These are phyloP conservation scores for Antitype chi DNA, from an alignment of 2,888 invertebrate genomes.

Conservation along the genomic window DNA sequence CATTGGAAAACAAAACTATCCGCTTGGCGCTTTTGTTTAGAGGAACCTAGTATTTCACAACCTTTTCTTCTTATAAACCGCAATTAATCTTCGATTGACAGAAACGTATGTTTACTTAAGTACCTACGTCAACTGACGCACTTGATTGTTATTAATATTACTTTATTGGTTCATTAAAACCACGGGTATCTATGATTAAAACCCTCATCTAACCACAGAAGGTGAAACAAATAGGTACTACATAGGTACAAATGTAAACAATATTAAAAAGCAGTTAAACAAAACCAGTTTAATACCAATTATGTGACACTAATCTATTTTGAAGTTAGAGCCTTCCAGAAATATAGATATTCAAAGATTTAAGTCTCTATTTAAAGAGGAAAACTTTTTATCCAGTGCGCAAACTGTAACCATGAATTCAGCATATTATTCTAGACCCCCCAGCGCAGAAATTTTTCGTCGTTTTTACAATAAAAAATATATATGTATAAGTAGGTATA, in stretches of 20 bases:
- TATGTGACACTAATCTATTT: neutral
- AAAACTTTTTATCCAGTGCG: too few species aligned
- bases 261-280: conserved; percentile 11
- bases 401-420: too few species aligned
- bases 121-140: neutral
- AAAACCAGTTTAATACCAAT: neutral
- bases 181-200: too few species aligned
- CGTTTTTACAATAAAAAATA: too few species aligned
- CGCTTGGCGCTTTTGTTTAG: too few species aligned
- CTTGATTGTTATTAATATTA: conserved; percentile 1
- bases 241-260: conserved; percentile 6
- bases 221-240: neutral
- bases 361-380: neutral
- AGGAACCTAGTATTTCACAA: too few species aligned
- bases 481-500: too few species aligned
- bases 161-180: neutral
- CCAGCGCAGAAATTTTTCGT: too few species aligned
- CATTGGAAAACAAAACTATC: too few species aligned
- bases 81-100: neutral
- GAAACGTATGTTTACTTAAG: neutral
- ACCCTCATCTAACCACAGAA: conserved; percentile 1
- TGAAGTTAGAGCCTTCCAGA: neutral
- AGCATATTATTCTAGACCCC: too few species aligned
- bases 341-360: neutral
- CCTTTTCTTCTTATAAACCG: too few species aligned